These are phyloP conservation scores for Ichneumon xanthorius DNA, from an alignment of 2,888 invertebrate species.

Conservation along the genomic window DNA sequence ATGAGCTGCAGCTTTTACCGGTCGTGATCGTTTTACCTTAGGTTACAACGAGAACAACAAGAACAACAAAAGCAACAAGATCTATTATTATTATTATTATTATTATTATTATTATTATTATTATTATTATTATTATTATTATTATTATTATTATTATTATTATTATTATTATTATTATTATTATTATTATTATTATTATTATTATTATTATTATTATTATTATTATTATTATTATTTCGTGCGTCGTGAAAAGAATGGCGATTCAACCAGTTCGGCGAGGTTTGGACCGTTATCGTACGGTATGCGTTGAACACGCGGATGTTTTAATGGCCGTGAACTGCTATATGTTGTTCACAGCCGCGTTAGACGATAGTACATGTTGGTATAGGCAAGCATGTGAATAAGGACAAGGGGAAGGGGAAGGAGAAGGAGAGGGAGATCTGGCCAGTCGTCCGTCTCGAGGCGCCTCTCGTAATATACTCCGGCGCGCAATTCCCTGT, in stretches of 20 bases:
- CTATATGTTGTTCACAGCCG: neutral
- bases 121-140: neutral
- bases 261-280: neutral
- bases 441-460: conserved; percentile 77
- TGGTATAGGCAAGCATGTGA: conserved; percentile 18
- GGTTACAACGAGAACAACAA: neutral
- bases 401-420: conserved; percentile 23
- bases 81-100: too few relatives aligned
- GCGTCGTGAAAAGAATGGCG: neutral
- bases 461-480: conserved; percentile 79
- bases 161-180: too few relatives aligned
- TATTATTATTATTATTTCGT: neutral
- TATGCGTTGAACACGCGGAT: neutral
- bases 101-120: neutral
- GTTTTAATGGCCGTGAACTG: neutral
- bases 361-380: neutral
- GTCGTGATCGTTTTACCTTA: neutral
- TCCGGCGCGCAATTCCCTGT: conserved; percentile 78
- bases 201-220: too few relatives aligned
- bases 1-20: neutral
- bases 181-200: too few relatives aligned
- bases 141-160: neutral
- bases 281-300: neutral
- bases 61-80: neutral
- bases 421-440: conserved; percentile 18